phyloP scores from a whole-genome alignment of 2,888 invertebrate genomes.

The Xanthia icteritia region DNA sequence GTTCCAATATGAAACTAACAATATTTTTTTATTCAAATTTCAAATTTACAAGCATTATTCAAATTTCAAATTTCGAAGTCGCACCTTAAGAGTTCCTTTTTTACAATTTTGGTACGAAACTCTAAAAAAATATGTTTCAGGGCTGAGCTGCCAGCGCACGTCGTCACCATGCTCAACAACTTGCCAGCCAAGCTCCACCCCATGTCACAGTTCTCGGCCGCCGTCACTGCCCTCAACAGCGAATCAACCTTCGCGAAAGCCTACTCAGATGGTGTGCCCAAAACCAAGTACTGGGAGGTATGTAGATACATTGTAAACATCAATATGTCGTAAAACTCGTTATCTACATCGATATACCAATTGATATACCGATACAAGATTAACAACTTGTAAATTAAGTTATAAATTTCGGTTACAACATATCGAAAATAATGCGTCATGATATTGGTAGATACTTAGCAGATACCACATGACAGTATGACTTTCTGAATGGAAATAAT shows the following conservation, averaged over 20 bases:
- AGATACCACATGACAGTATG: neutral
- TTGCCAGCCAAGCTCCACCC: slow-evolving; percentile 97
- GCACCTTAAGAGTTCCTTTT: neutral
- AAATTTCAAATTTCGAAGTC: no score
- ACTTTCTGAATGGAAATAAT: neutral
- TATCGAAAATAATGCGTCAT: slow-evolving; percentile 10
- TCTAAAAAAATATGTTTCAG: slow-evolving; percentile 78
- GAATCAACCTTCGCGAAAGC: slow-evolving; percentile 98
- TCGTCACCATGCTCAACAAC: slow-evolving; percentile 97
- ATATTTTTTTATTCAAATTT: neutral
- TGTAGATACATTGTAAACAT: slow-evolving; percentile 51
- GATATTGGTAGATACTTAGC: slow-evolving; percentile 3
- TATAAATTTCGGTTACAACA: slow-evolving; percentile 32
- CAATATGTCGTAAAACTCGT: neutral
- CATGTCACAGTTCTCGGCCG: slow-evolving; percentile 98
- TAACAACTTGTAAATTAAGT: slow-evolving; percentile 31
- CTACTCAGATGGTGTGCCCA: slow-evolving; percentile 96
- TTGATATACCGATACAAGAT: slow-evolving; percentile 26
- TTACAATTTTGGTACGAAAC: slow-evolving; percentile 1
- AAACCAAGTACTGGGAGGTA: slow-evolving; percentile 97
- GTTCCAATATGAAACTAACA: neutral
- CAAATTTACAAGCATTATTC: neutral
- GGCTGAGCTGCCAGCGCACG: slow-evolving; percentile 97
- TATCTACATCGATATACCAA: neutral
- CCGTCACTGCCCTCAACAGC: slow-evolving; percentile 97